These are phyloP conservation scores for Drosophila seclusa DNA, from an alignment of 2,888 invertebrate species.

Conservation along the genomic window DNA sequence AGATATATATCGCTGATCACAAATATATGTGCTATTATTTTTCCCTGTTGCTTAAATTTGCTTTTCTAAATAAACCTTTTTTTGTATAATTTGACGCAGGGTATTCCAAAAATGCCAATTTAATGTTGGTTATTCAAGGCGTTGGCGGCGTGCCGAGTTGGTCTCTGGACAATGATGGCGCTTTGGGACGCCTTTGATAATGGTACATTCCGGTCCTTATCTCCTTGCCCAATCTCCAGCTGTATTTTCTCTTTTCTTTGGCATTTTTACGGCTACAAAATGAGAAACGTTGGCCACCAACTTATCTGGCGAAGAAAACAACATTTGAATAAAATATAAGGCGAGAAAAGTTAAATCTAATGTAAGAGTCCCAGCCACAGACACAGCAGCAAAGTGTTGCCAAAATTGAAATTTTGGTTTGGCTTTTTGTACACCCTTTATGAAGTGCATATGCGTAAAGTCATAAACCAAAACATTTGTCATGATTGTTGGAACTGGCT, in stretches of 20 bases:
- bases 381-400: background rate
- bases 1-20: background rate
- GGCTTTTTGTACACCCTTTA: constrained; percentile 21
- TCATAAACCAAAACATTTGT: background rate
- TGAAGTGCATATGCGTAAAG: background rate
- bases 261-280: constrained; percentile 68
- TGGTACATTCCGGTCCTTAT: constrained; percentile 22
- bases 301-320: constrained; percentile 64
- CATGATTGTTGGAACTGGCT: background rate
- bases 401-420: constrained; percentile 46
- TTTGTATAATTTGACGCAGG: background rate
- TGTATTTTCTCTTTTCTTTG: constrained; percentile 40
- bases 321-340: constrained; percentile 77
- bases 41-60: background rate
- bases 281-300: constrained; percentile 70
- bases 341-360: constrained; percentile 77
- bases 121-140: constrained; percentile 1
- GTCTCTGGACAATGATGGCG: constrained; percentile 41
- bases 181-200: constrained; percentile 37
- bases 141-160: constrained; percentile 41
- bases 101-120: constrained; percentile 36
- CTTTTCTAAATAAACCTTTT: background rate
- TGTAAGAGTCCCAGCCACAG: constrained; percentile 61
- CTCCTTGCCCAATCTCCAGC: background rate
- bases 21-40: too few relatives aligned